Conservation (phyloP, 2,113 vertebrate genomes). For the Cricetomys ansorgei region DNA sequence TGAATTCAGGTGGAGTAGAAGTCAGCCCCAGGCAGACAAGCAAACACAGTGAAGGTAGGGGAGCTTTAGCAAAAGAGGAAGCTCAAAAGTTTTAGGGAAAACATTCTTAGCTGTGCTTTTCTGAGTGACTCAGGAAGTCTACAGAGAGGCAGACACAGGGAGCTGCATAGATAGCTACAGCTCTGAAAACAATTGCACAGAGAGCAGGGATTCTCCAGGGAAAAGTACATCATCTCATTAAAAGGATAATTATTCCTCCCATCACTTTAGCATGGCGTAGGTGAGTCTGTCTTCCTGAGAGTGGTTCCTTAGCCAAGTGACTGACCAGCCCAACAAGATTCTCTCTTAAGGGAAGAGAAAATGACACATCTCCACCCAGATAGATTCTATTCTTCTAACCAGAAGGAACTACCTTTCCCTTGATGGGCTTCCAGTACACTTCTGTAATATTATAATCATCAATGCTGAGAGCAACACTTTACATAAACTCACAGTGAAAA, state of each 20-base stretch:
- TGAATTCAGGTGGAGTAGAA: background rate
- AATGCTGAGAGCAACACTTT: background rate
- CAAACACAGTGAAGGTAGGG: background rate
- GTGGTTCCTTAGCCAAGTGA: background rate
- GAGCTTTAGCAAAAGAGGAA: background rate
- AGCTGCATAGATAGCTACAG: background rate
- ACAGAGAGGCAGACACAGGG: background rate
- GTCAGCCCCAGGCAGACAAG: background rate
- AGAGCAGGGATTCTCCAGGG: background rate
- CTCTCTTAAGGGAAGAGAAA: background rate
- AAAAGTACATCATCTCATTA: background rate
- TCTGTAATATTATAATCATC: background rate
- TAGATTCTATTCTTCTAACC: background rate
- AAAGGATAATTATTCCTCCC: background rate
- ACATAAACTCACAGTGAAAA: background rate
- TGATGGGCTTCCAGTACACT: background rate
- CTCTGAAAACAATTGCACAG: background rate
- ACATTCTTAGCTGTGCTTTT: background rate
- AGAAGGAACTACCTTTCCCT: background rate
- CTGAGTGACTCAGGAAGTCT: background rate
- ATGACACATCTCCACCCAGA: background rate
- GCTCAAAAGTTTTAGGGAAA: background rate
- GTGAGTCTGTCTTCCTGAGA: background rate
- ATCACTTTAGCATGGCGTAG: background rate
- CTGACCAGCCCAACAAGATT: background rate